Conservation (phyloP, 2,888 invertebrate species). For the Cremastinae sp. region DNA sequence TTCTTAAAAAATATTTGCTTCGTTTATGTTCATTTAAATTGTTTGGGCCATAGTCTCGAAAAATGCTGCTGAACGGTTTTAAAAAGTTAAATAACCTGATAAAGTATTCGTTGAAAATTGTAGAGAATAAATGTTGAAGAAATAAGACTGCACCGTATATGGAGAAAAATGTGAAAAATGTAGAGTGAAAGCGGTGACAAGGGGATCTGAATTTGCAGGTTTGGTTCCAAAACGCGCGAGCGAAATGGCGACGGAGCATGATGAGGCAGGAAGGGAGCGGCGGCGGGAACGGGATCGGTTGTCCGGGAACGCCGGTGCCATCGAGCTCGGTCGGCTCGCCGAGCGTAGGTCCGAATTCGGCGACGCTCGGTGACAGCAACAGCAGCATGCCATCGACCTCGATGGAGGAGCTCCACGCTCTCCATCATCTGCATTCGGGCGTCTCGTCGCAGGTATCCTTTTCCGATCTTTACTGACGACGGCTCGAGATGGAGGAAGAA, state of each 20-base stretch:
- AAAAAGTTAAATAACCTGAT: no score
- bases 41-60: no score
- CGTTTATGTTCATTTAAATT: no score
- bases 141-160: no score
- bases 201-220: constrained; percentile 85
- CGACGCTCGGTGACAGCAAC: constrained; percentile 81
- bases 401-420: constrained; percentile 81
- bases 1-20: no score
- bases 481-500: constrained; percentile 72
- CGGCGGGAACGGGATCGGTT: constrained; percentile 70
- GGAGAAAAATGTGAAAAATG: no score
- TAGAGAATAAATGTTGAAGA: no score
- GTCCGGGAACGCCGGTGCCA: constrained; percentile 78
- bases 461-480: constrained; percentile 80
- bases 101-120: no score
- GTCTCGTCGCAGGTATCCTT: constrained; percentile 79
- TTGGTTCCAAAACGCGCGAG: constrained; percentile 99
- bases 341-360: constrained; percentile 76
- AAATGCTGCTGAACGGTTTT: no score
- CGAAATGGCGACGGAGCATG: constrained; percentile 97
- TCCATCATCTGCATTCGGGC: constrained; percentile 82
- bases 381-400: constrained; percentile 81
- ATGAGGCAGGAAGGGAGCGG: constrained; percentile 89
- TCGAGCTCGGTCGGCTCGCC: constrained; percentile 78
- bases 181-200: constrained; percentile 9